phyloP scores from a whole-genome alignment of 1,140 invertebrate species.

The Drosophila rufa region DNA sequence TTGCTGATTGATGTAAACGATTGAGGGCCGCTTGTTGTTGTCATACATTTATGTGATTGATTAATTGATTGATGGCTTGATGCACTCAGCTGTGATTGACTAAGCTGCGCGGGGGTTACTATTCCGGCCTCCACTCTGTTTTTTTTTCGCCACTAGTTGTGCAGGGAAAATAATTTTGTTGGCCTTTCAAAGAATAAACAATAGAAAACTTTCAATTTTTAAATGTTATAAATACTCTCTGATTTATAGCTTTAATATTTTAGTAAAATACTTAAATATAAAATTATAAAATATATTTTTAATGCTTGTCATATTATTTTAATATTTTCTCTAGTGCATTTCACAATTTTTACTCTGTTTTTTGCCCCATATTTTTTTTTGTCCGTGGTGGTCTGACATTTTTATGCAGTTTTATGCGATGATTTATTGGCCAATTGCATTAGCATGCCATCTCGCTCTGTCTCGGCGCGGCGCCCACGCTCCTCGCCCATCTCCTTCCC shows the following conservation, averaged over 20 bases:
- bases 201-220: no score
- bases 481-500: neutral
- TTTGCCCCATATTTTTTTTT: conserved; percentile 1
- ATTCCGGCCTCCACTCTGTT: no score
- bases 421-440: conserved; percentile 79
- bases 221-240: no score
- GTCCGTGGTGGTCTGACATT: conserved; percentile 27
- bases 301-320: no score
- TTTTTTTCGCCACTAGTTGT: conserved; percentile 2
- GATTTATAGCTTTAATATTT: neutral
- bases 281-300: no score
- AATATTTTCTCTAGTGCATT: neutral
- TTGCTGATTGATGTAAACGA: conserved; percentile 58
- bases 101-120: conserved; percentile 5
- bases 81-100: conserved; percentile 58
- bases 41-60: conserved; percentile 57
- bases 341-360: conserved; percentile 16
- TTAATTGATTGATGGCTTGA: conserved; percentile 58
- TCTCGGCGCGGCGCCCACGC: neutral
- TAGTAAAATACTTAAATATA: neutral
- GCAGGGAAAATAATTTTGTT: conserved; percentile 34
- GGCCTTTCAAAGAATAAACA: no score
- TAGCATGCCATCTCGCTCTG: conserved; percentile 44
- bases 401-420: conserved; percentile 64
- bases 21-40: conserved; percentile 38